Conservation (phyloP, 2,797 vertebrate genomes). For the Pipistrellus nathusii region DNA sequence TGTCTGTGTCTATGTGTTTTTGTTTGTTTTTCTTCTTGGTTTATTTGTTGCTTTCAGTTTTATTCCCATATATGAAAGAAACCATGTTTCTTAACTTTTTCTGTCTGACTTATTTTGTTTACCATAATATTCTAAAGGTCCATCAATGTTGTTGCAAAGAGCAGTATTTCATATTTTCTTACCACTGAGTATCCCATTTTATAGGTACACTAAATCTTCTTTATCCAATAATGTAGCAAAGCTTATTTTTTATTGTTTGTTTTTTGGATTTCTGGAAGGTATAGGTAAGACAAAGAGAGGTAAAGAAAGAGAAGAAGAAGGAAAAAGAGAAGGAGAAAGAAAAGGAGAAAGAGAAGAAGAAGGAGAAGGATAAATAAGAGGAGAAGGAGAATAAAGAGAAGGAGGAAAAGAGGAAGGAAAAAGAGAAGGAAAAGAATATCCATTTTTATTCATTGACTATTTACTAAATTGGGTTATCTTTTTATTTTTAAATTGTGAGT, state of each 20-base stretch:
- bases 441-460: background rate
- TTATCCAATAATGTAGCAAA: background rate
- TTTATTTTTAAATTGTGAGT: background rate
- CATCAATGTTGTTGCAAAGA: background rate
- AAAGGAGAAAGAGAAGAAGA: background rate
- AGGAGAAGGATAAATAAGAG: background rate
- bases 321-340: background rate
- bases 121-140: background rate
- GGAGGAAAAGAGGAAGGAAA: background rate
- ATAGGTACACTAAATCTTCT: background rate
- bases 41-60: background rate
- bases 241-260: background rate
- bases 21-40: background rate
- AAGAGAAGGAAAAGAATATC: background rate
- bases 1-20: background rate
- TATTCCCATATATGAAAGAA: background rate
- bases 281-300: background rate
- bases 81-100: background rate
- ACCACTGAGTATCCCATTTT: background rate
- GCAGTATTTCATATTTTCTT: background rate
- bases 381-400: background rate
- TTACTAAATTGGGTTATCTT: background rate
- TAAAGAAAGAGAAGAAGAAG: background rate
- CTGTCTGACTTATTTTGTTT: background rate
- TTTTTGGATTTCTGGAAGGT: background rate